phyloP scores from a whole-genome alignment of 2,113 vertebrate genomes.

The Xiphophorus maculatus region DNA sequence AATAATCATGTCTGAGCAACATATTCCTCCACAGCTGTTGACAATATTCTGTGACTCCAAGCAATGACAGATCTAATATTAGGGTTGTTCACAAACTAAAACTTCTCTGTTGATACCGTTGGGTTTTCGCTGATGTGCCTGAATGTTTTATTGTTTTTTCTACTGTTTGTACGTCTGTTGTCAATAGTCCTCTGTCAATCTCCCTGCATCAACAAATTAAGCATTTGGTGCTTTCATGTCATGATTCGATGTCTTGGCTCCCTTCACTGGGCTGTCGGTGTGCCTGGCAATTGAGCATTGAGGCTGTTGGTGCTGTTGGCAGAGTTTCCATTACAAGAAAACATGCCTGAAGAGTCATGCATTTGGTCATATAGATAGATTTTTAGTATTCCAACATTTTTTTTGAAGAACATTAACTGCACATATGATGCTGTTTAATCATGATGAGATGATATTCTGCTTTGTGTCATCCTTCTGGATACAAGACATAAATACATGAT shows the following conservation, averaged over 20 bases:
- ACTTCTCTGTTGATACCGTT: background rate
- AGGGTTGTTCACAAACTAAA: background rate
- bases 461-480: background rate
- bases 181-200: background rate
- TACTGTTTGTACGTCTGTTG: background rate
- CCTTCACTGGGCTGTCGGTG: slow-evolving; percentile 23
- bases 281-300: slow-evolving; percentile 22
- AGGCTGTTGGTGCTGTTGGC: slow-evolving; percentile 24
- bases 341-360: background rate
- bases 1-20: slow-evolving; percentile 13
- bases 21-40: slow-evolving; percentile 4
- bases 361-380: slow-evolving; percentile 8
- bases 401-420: background rate
- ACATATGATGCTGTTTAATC: background rate
- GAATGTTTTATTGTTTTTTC: background rate
- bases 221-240: slow-evolving; percentile 20
- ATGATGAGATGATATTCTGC: background rate
- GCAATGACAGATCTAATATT: slow-evolving; percentile 2
- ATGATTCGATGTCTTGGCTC: slow-evolving; percentile 23
- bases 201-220: slow-evolving; percentile 2
- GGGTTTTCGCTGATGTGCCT: background rate
- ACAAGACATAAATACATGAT: background rate
- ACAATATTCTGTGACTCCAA: background rate
- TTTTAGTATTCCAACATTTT: slow-evolving; percentile 11
- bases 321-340: slow-evolving; percentile 12